phyloP scores from a whole-genome alignment of 2,888 invertebrate genomes.

The Malthinus flaveolus region DNA sequence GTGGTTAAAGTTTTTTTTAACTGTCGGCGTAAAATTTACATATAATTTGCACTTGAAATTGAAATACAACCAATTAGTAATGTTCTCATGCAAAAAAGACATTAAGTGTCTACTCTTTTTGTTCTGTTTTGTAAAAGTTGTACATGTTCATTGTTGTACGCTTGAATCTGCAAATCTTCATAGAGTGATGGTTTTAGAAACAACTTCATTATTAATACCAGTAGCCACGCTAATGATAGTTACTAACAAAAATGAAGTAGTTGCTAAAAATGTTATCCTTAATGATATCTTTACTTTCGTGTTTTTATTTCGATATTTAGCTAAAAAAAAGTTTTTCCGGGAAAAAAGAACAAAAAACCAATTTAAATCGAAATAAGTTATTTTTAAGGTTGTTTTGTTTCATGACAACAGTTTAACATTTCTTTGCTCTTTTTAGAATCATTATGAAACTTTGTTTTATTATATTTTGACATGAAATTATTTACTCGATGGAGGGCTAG shows the following conservation, averaged over 20 bases:
- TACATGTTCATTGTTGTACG: neutral
- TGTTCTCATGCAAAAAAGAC: slow-evolving; percentile 4
- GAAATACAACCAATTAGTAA: slow-evolving; percentile 3
- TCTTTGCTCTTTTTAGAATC: too few relatives aligned
- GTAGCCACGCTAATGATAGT: slow-evolving; percentile 10
- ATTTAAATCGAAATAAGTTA: too few relatives aligned
- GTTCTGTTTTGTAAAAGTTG: neutral
- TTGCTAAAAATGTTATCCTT: neutral
- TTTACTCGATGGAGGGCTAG: too few relatives aligned
- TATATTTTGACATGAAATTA: too few relatives aligned
- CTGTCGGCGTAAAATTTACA: slow-evolving; percentile 1
- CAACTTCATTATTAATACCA: slow-evolving; percentile 4
- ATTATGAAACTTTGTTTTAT: too few relatives aligned
- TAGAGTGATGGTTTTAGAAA: slow-evolving; percentile 3
- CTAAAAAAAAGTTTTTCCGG: too few relatives aligned
- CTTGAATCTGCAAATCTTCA: neutral
- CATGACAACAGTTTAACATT: too few relatives aligned
- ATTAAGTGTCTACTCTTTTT: neutral
- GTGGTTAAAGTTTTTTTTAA: too few relatives aligned
- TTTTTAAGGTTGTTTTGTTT: too few relatives aligned
- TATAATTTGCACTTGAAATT: slow-evolving; percentile 4
- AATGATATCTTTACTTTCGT: too few relatives aligned
- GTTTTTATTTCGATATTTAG: too few relatives aligned
- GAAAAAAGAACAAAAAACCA: too few relatives aligned
- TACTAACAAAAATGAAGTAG: slow-evolving; percentile 6